Percentiles rank a stretch among this genome's conserved stretches.
Evolutionary conservation across 2,888 invertebrate species (phyloP).

Genomic region (Cheilosia soror): DNA sequence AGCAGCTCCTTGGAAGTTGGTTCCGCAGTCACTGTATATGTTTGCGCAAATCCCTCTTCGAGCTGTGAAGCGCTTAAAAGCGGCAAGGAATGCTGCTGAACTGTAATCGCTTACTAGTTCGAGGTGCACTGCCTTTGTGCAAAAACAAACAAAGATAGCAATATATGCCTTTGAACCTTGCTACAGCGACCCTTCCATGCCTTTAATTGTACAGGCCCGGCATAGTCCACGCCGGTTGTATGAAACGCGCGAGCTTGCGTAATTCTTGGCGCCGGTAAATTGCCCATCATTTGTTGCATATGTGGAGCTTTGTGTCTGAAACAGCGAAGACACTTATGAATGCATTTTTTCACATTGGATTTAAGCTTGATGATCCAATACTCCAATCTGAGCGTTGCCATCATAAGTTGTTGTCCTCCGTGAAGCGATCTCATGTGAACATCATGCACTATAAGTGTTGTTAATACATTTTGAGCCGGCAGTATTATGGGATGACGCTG

Average conservation of each 20-base stretch:
- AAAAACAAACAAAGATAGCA: constrained; percentile 19
- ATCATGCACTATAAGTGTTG: not conserved
- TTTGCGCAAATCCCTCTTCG: constrained; percentile 29
- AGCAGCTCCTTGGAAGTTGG: constrained; percentile 37
- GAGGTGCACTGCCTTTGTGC: constrained; percentile 25
- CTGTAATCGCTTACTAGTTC: constrained; percentile 28
- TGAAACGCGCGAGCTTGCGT: not conserved
- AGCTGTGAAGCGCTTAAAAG: constrained; percentile 26
- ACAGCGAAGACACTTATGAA: not conserved
- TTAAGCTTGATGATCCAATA: too few relatives aligned
- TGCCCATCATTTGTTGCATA: not conserved
- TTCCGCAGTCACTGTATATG: constrained; percentile 46
- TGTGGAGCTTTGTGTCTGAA: not conserved
- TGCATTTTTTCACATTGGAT: too few relatives aligned
- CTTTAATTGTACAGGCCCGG: not conserved
- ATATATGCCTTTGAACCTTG: constrained; percentile 28
- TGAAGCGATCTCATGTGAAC: constrained; percentile 19
- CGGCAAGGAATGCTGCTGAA: constrained; percentile 23
- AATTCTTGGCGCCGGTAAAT: not conserved
- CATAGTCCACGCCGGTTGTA: not conserved
- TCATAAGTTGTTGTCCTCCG: constrained; percentile 30
- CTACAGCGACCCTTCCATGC: too few relatives aligned
- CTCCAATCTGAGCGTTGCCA: not conserved
- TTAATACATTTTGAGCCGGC: not conserved
- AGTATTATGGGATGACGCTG: not conserved